These are phyloP conservation scores for Thumatha senex DNA, from an alignment of 2,888 invertebrate species.

Conservation along the genomic window DNA sequence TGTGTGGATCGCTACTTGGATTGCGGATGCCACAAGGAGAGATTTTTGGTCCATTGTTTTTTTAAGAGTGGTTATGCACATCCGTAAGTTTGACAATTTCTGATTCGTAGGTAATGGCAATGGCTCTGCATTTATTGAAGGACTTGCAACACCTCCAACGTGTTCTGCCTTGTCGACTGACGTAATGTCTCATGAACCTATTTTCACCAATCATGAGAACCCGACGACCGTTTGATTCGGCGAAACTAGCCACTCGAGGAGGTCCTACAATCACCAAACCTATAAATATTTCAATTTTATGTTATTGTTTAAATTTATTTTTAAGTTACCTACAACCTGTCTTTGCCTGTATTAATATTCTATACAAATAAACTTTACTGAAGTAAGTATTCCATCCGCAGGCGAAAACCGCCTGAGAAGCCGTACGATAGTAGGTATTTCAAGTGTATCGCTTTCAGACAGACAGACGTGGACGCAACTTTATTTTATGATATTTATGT, in stretches of 20 bases:
- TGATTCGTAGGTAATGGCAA: constrained; percentile 60
- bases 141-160: constrained; percentile 70
- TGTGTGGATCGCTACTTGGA: too few species aligned
- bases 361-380: neutral
- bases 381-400: too few species aligned
- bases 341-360: neutral
- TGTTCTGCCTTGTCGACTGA: constrained; percentile 54
- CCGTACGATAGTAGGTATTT: too few species aligned
- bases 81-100: constrained; percentile 63
- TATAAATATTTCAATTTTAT: constrained; percentile 1
- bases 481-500: too few species aligned
- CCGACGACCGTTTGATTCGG: constrained; percentile 47
- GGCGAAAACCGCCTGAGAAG: too few species aligned
- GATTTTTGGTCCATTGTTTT: neutral
- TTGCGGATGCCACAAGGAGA: neutral
- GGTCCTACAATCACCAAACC: constrained; percentile 17
- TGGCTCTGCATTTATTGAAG: constrained; percentile 64
- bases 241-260: constrained; percentile 31
- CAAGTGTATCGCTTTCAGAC: too few species aligned
- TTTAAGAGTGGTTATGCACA: constrained; percentile 55
- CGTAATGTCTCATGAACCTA: constrained; percentile 66
- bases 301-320: neutral
- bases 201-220: constrained; percentile 59
- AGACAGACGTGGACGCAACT: too few species aligned
- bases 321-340: neutral